A percentile compares a stretch with the other conserved stretches of the same genome.
phyloP scores from a whole-genome alignment of 2,113 vertebrate genomes.

The Merops nubicus region DNA sequence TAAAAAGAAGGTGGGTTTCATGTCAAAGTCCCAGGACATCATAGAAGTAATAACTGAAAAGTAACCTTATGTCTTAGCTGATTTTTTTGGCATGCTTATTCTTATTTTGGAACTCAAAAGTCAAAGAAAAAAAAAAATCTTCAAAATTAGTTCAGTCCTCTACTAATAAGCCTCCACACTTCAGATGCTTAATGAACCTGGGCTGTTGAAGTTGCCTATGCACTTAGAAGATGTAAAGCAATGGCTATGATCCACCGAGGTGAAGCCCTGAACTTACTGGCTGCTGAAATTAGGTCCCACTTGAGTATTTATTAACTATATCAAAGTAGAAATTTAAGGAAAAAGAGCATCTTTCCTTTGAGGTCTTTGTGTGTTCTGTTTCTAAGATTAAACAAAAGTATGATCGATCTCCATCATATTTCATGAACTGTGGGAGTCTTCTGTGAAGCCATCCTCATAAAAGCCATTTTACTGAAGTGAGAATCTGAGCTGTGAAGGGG shows the following conservation, averaged over 20 bases:
- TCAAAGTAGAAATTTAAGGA: not conserved
- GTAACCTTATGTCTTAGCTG: not conserved
- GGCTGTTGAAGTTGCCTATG: not conserved
- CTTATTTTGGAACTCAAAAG: not conserved
- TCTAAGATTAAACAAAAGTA: not conserved
- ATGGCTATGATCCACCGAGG: not conserved
- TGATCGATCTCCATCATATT: slow-evolving; percentile 3
- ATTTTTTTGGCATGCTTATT: not conserved
- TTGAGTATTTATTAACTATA: not conserved
- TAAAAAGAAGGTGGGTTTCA: not conserved
- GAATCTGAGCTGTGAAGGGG: not conserved
- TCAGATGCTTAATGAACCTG: not conserved
- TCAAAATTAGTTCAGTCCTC: not conserved
- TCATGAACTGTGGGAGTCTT: not conserved
- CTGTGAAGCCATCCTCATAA: not conserved
- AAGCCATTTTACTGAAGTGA: not conserved
- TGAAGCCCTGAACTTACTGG: not conserved
- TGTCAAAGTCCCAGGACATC: not conserved
- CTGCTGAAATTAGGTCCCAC: not conserved
- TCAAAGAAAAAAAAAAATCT: not conserved
- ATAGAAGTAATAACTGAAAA: not conserved
- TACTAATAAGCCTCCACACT: not conserved
- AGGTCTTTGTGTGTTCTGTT: not conserved
- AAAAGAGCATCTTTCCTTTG: not conserved
- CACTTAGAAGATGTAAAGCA: not conserved